These are phyloP conservation scores for Carassius gibelio DNA, from an alignment of 2,113 vertebrate genomes.

Conservation along the genomic window DNA sequence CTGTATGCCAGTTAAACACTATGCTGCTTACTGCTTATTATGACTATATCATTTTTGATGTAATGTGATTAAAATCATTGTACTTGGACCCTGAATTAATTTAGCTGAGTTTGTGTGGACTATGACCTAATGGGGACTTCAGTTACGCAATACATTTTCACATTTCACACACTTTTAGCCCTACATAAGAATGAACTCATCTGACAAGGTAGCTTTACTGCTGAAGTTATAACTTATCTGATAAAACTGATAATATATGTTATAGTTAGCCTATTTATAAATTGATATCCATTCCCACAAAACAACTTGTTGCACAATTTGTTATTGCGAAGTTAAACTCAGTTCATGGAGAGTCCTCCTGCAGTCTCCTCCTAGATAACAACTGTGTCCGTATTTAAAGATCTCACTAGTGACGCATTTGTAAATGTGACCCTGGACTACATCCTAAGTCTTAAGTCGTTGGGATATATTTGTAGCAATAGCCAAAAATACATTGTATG, in stretches of 20 bases:
- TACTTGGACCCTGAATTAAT: background rate
- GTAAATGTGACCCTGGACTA: no score
- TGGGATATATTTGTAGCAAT: no score
- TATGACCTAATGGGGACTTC: slow-evolving; percentile 27
- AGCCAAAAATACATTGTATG: no score
- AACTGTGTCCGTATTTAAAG: background rate
- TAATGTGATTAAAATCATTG: background rate
- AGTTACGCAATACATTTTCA: slow-evolving; percentile 18
- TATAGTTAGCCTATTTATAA: background rate
- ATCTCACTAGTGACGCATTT: no score
- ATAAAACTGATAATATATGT: background rate
- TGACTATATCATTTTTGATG: background rate
- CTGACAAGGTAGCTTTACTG: background rate
- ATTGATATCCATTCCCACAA: background rate
- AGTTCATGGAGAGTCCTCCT: background rate
- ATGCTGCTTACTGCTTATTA: background rate
- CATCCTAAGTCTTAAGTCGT: no score
- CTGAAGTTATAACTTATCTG: background rate
- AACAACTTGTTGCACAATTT: background rate
- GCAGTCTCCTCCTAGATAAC: background rate
- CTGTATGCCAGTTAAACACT: background rate
- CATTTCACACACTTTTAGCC: slow-evolving; percentile 45
- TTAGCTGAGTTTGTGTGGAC: slow-evolving; percentile 27
- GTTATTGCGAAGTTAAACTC: background rate
- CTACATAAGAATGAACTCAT: background rate